Evolutionary conservation across 2,888 invertebrate genomes (phyloP).

Genomic region (Pristionchus exspectatus): DNA sequence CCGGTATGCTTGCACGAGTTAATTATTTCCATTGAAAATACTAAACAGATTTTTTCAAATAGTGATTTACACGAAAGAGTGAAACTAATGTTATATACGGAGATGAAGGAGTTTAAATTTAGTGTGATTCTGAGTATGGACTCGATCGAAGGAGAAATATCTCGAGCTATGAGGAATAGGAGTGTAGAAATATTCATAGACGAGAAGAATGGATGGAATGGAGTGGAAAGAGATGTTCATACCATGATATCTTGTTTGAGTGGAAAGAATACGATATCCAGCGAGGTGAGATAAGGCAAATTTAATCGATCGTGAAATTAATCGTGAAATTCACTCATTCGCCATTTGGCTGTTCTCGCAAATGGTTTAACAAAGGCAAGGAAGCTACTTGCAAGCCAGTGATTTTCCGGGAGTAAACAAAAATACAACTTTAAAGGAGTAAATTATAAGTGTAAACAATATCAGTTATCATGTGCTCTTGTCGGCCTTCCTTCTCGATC

Average conservation of each 20-base stretch:
- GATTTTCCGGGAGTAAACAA: too few relatives aligned
- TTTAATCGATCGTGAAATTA: not conserved
- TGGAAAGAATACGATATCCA: not conserved
- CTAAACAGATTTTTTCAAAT: too few relatives aligned
- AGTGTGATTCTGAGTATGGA: conserved; percentile 93
- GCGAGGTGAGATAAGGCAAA: not conserved
- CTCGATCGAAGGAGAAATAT: conserved; percentile 95
- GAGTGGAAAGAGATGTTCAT: not conserved
- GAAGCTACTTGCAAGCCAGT: too few relatives aligned
- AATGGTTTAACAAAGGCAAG: not conserved
- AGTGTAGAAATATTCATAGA: conserved; percentile 91
- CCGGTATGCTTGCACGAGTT: conserved; percentile 78
- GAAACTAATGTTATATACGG: too few relatives aligned
- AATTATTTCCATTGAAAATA: not conserved
- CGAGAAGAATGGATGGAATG: conserved; percentile 57
- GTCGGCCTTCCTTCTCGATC: conserved; percentile 8
- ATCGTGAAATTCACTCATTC: too few relatives aligned
- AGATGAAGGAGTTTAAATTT: not conserved
- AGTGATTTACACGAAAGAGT: too few relatives aligned
- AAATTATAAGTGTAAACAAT: not conserved
- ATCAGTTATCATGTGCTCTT: not conserved
- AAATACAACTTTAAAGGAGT: too few relatives aligned
- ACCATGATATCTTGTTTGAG: conserved; percentile 23
- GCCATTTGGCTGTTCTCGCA: too few relatives aligned
- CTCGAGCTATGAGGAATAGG: conserved; percentile 97